Percentiles rank a stretch among this genome's conserved stretches.
These are phyloP conservation scores for Acleris sparsana DNA, from an alignment of 2,888 invertebrate species.

Conservation along the genomic window DNA sequence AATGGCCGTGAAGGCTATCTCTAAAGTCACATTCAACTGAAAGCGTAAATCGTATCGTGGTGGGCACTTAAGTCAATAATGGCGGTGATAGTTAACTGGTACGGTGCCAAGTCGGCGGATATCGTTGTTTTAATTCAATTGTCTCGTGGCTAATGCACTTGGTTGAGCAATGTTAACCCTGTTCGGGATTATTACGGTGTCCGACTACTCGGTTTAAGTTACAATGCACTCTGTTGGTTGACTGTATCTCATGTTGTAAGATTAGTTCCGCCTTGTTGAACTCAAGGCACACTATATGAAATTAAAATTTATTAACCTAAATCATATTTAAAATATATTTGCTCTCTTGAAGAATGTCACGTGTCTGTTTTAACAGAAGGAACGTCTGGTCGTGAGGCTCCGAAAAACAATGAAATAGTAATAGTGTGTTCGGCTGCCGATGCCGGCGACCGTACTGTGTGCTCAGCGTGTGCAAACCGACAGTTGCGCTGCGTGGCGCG, in stretches of 20 bases:
- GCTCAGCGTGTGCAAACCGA: slow-evolving; percentile 57
- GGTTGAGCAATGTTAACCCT: slow-evolving; percentile 55
- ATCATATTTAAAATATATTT: too few relatives aligned
- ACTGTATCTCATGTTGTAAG: slow-evolving; percentile 15
- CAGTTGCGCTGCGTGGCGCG: slow-evolving; percentile 67
- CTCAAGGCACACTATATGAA: too few relatives aligned
- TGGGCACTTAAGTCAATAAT: slow-evolving; percentile 57
- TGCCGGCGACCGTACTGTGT: slow-evolving; percentile 45
- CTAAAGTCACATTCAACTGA: slow-evolving; percentile 71
- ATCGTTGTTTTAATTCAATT: slow-evolving; percentile 73
- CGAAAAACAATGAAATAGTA: slow-evolving; percentile 29
- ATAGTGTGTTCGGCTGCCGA: slow-evolving; percentile 26
- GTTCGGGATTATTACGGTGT: slow-evolving; percentile 51
- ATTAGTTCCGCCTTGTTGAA: slow-evolving; percentile 8
- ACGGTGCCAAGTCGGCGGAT: slow-evolving; percentile 68
- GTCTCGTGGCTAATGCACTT: slow-evolving; percentile 65
- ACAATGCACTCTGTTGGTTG: slow-evolving; percentile 23
- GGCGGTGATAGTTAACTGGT: slow-evolving; percentile 69
- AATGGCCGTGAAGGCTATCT: slow-evolving; percentile 49
- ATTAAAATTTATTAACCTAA: too few relatives aligned
- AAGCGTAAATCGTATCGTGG: slow-evolving; percentile 65
- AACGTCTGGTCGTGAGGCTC: slow-evolving; percentile 2
- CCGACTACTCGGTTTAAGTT: slow-evolving; percentile 28
- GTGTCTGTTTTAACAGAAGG: not conserved
- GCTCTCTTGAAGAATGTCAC: too few relatives aligned